phyloP scores from a whole-genome alignment of 2,888 invertebrate species.

The Automeris io region DNA sequence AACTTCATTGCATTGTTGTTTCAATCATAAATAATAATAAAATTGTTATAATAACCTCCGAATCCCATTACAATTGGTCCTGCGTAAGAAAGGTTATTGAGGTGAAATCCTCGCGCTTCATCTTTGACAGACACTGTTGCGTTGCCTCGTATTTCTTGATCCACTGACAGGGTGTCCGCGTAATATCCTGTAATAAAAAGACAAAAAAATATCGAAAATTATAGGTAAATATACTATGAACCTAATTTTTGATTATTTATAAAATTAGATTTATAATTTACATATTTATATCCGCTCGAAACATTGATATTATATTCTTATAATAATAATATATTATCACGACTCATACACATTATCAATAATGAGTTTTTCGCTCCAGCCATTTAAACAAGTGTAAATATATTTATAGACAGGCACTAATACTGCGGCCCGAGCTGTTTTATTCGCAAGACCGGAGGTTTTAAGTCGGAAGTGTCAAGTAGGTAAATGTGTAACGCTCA shows the following conservation, averaged over 20 bases:
- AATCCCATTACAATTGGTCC: slow-evolving; percentile 98
- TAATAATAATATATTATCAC: neutral
- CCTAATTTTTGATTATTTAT: no score
- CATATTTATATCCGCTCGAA: no score
- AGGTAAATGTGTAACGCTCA: slow-evolving; percentile 35
- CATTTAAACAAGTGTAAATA: slow-evolving; percentile 5
- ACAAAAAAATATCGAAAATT: slow-evolving; percentile 2
- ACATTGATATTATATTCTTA: neutral
- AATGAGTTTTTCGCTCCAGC: neutral
- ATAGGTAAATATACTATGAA: no score
- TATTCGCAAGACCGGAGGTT: slow-evolving; percentile 37
- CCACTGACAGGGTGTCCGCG: slow-evolving; percentile 87
- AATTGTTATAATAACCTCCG: slow-evolving; percentile 79
- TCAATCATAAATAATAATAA: neutral
- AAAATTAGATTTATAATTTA: no score
- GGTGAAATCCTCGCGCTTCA: slow-evolving; percentile 88
- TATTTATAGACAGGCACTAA: slow-evolving; percentile 12
- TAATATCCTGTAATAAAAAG: slow-evolving; percentile 81
- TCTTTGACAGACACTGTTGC: slow-evolving; percentile 87
- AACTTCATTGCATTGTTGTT: no score
- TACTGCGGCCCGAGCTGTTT: neutral
- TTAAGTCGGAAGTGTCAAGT: slow-evolving; percentile 50
- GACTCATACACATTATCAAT: neutral
- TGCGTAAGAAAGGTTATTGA: slow-evolving; percentile 95
- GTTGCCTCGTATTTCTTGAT: slow-evolving; percentile 87